Percentiles rank a stretch among this genome's conserved stretches.
Conservation (phyloP, 2,113 vertebrate species). For the Aramus guarauna region DNA sequence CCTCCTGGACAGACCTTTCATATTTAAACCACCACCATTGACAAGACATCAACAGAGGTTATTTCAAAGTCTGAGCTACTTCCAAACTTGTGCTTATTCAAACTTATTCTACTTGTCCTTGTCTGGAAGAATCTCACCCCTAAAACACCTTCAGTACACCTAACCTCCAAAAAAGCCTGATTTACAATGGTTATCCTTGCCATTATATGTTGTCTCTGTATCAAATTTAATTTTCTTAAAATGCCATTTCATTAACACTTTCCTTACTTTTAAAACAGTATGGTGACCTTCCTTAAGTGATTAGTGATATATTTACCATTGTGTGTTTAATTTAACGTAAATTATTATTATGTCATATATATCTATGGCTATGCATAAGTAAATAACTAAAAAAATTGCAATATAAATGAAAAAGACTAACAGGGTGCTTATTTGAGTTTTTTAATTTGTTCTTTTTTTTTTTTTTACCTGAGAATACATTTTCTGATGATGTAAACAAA, state of each 20-base stretch:
- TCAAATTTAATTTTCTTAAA: background rate
- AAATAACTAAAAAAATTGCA: background rate
- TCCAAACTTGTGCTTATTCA: background rate
- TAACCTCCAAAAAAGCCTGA: background rate
- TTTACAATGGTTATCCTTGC: background rate
- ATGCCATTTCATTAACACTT: background rate
- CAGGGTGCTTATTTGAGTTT: accelerated
- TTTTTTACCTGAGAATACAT: background rate
- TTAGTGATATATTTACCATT: background rate
- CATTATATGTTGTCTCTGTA: background rate
- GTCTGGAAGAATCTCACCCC: background rate
- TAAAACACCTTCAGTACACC: background rate
- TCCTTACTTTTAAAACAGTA: background rate
- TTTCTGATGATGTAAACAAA: background rate
- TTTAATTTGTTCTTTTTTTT: background rate
- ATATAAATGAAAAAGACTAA: background rate
- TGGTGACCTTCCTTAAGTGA: background rate
- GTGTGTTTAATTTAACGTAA: background rate
- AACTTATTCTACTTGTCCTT: background rate
- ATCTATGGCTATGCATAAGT: background rate
- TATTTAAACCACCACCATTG: background rate
- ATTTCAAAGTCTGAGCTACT: background rate
- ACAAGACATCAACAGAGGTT: background rate
- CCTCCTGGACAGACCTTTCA: background rate
- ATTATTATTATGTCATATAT: background rate